These are phyloP conservation scores for Actenoides lindsayi DNA, from an alignment of 2,113 vertebrate genomes.

Conservation along the genomic window DNA sequence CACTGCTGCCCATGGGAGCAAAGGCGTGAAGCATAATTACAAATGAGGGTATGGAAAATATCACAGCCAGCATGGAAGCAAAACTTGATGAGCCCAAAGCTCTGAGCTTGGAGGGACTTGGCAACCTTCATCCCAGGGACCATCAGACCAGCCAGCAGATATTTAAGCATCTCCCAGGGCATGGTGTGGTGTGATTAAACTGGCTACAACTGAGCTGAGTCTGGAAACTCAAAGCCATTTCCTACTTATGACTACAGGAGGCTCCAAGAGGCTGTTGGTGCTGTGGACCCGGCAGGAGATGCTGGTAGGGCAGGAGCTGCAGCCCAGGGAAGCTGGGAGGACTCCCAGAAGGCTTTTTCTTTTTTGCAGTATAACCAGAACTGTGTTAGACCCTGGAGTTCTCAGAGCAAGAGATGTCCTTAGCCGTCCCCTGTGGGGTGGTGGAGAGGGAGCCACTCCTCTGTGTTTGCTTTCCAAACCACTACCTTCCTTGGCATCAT, in stretches of 20 bases:
- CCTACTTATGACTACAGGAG: background rate
- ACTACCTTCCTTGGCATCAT: conserved; percentile 34
- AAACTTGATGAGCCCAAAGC: background rate
- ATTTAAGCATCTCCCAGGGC: background rate
- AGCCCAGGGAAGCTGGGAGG: background rate
- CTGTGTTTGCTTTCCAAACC: conserved; percentile 8
- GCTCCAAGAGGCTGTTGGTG: background rate
- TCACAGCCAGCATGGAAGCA: background rate
- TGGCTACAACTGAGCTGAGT: background rate
- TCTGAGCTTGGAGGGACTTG: background rate
- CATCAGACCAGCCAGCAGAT: fast-evolving
- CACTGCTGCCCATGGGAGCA: background rate
- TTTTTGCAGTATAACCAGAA: background rate
- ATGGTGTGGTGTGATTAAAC: background rate
- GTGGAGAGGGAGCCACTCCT: background rate
- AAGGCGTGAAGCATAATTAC: background rate
- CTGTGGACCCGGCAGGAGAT: background rate
- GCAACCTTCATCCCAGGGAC: background rate
- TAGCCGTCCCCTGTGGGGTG: background rate
- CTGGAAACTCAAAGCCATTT: background rate
- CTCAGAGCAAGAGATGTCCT: background rate
- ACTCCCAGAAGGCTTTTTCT: background rate
- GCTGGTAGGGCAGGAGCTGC: background rate
- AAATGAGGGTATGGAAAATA: background rate
- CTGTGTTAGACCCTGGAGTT: background rate